Evolutionary conservation across 2,113 vertebrate genomes (phyloP).

Genomic region (Perognathus longimembris): DNA sequence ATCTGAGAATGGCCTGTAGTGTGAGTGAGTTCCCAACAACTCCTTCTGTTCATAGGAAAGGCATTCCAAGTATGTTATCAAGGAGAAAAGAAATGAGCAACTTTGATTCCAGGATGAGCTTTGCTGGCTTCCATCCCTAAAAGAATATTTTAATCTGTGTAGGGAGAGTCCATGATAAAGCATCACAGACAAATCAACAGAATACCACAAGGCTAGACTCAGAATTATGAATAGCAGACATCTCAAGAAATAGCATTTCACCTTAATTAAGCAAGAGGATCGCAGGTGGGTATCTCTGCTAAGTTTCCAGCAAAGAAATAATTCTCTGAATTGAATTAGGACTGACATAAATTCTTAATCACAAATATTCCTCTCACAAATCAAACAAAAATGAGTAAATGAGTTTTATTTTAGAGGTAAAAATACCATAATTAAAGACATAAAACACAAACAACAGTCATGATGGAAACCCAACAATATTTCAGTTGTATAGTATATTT

Average conservation of each 20-base stretch:
- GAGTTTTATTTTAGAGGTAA: conserved; percentile 4
- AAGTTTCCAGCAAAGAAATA: conserved; percentile 37
- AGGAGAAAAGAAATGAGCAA: neutral
- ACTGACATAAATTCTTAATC: neutral
- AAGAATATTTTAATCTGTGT: neutral
- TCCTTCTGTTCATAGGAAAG: neutral
- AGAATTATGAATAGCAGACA: neutral
- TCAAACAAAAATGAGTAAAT: conserved; percentile 49
- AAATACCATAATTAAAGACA: neutral
- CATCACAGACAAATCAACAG: neutral
- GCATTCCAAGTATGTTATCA: neutral
- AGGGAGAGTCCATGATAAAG: neutral
- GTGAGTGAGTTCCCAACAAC: neutral
- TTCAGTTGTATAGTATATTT: conserved; percentile 4
- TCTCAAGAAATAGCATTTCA: neutral
- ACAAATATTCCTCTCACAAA: neutral
- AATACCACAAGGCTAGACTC: neutral
- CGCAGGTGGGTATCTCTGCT: neutral
- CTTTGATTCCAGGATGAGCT: neutral
- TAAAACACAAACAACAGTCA: conserved; percentile 1
- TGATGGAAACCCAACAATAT: neutral
- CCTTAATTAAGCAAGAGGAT: neutral
- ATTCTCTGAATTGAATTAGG: neutral
- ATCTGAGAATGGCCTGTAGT: neutral
- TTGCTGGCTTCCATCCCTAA: neutral